These are phyloP conservation scores for Baryphthengus martii DNA, from an alignment of 2,113 vertebrate genomes.

Conservation along the genomic window DNA sequence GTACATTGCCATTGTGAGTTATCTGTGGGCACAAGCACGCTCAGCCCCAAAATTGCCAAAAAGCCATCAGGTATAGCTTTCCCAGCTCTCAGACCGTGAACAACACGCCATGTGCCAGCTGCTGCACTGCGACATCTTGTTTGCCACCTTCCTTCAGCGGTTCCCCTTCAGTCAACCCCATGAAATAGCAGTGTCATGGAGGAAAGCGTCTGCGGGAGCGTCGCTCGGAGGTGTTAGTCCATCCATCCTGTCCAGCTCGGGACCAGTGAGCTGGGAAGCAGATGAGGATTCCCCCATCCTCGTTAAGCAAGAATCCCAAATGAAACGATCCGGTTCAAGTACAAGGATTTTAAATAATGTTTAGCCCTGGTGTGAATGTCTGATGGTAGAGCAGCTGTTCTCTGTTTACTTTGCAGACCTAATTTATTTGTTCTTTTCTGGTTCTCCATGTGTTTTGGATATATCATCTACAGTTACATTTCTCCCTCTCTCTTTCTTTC, in stretches of 20 bases:
- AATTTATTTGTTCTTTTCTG: conserved; percentile 26
- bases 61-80: neutral
- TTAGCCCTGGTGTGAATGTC: neutral
- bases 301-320: neutral
- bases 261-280: neutral
- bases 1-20: accelerated
- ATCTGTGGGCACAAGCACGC: neutral
- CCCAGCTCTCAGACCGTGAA: accelerated
- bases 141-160: neutral
- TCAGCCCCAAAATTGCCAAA: neutral
- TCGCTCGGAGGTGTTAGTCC: neutral
- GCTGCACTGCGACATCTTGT: accelerated
- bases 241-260: accelerated
- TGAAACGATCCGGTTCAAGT: neutral
- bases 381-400: neutral
- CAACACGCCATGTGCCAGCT: accelerated
- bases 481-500: conserved; percentile 60
- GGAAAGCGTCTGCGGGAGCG: neutral
- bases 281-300: neutral
- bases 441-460: neutral
- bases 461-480: conserved; percentile 43
- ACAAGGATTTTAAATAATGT: neutral
- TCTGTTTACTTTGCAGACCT: conserved; percentile 4
- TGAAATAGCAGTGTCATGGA: neutral
- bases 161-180: neutral